Evolutionary conservation across 2,797 vertebrate species (phyloP), one percentile per base, ranked within the genome.

Genomic region (Aeoliscus strigatus): DNA sequence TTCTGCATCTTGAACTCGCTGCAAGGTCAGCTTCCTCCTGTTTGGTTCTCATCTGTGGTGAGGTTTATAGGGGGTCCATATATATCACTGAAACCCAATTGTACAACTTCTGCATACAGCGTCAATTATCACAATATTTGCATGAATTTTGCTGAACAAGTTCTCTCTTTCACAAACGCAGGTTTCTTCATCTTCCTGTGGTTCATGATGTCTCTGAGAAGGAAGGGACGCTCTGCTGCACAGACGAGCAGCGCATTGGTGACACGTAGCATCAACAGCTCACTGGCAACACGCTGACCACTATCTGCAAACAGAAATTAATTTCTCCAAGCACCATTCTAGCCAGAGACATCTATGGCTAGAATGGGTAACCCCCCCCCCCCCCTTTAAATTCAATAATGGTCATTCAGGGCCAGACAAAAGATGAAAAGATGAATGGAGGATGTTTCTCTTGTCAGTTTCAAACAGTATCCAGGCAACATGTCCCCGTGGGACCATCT

Each of bases 1-100:
- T 91, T 91, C 75, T 84, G 81, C 41, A 67, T 86, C 62, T 66
- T 89, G 30, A 91, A 89, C 60, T 70, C 86, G 0, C 31, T 91
- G 17, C 88, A 90, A 35, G 86, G 89, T 91, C 3, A 23, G 1
- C 7, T 17, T 27, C 1, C 5, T 5, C n/a, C n/a, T n/a, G n/a
- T n/a, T n/a, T n/a, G 18, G 2, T 10, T 49, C 15, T 35, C 2
- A 32, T 4, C 26, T 17, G 14, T 14, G 6, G 2, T 11, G 23
- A 15, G 15, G 11, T 32, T 17, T 5, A 23, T 2, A 24, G 18
- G 12, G 18, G 14, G 4, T 4, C 17, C 16, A 41, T 14, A 14
- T 27, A 14, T 38, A 8, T 26, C 11, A 27, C 27, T 11, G 33
- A 15, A 1, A 17, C 11, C 18, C 5, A 2, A 12, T 3, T 23